Evolutionary conservation across 2,113 vertebrate genomes (phyloP), one percentile per base, ranked within the genome.

Genomic region (Odontesthes bonariensis): DNA sequence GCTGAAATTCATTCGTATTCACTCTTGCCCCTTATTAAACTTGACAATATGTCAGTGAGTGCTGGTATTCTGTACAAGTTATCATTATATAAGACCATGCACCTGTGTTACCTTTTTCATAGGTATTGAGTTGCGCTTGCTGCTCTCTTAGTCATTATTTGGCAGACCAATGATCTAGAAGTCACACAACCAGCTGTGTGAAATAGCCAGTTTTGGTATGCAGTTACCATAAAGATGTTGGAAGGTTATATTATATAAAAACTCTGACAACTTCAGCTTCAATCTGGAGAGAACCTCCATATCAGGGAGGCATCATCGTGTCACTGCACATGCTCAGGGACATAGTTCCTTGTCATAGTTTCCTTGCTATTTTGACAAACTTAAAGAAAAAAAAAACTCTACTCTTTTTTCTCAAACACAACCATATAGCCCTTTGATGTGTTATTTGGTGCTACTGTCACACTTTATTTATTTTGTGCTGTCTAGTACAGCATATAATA

Each of bases 381-480:
- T 49, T 57, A 44, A 51, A 69, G 55, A 57, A 71, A 76, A 74
- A 54, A 54, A 20, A 13, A 75, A 73, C 27, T n/a, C n/a, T n/a
- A n/a, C n/a, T n/a, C n/a, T n/a, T 53, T 86, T 71, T 84, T 73
- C 82, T 86, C 64, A 55, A 79, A 77, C 57, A 56, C 42, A 57
- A 32, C 44, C 46, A 10, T 46, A 11, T 35, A n/a, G 19, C 11
- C 46, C 52, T 72, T 51, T 67, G 64, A 76, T 63, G 56, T 69
- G 61, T 20, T 47, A 12, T 40, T 56, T 47, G 6, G 54, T 23
- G 7, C 49, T 60, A 51, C 62, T 61, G 46, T 56, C 38, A 38
- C 58, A 38, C 65, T 57, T 70, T 23, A 51, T 54, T 49, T 69
- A 42, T 35, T 73, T 56, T n/a, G 16, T 40, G 53, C 16, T 23